Percentiles rank a stretch among this genome's conserved stretches.
phyloP scores from a whole-genome alignment of 2,888 invertebrate species.

The Hyles lineata region DNA sequence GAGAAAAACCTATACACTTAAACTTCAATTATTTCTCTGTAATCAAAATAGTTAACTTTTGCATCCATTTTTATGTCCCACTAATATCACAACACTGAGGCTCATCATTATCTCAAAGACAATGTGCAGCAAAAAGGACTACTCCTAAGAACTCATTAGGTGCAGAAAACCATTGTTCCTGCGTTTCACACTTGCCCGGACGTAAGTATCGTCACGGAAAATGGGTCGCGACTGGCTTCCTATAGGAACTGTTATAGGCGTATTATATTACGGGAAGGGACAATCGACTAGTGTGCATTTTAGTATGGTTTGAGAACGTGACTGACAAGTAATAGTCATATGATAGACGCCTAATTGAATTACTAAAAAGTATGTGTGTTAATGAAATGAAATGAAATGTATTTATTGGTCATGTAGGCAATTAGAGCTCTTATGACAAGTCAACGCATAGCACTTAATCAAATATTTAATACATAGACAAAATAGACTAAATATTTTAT shows the following conservation, averaged over 20 bases:
- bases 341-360: too few relatives aligned
- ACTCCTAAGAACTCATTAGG: slow-evolving; percentile 26
- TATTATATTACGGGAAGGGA: background rate
- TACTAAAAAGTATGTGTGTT: too few relatives aligned
- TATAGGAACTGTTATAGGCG: background rate
- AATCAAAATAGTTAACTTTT: background rate
- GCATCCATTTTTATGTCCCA: background rate
- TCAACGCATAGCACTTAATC: too few relatives aligned
- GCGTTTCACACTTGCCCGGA: slow-evolving; percentile 32
- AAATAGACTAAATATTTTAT: too few relatives aligned
- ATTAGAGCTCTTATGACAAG: too few relatives aligned
- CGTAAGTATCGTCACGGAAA: slow-evolving; percentile 32
- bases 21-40: background rate
- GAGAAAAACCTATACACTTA: too few relatives aligned
- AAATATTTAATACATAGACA: too few relatives aligned
- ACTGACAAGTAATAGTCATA: too few relatives aligned
- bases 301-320: background rate
- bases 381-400: too few relatives aligned
- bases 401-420: too few relatives aligned
- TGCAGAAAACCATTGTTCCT: slow-evolving; percentile 27
- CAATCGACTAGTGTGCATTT: background rate
- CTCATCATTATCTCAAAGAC: background rate
- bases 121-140: slow-evolving; percentile 1
- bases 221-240: slow-evolving; percentile 24
- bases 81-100: background rate